Conservation (phyloP, 2,113 vertebrate genomes). For the Xyliphius kryptos region DNA sequence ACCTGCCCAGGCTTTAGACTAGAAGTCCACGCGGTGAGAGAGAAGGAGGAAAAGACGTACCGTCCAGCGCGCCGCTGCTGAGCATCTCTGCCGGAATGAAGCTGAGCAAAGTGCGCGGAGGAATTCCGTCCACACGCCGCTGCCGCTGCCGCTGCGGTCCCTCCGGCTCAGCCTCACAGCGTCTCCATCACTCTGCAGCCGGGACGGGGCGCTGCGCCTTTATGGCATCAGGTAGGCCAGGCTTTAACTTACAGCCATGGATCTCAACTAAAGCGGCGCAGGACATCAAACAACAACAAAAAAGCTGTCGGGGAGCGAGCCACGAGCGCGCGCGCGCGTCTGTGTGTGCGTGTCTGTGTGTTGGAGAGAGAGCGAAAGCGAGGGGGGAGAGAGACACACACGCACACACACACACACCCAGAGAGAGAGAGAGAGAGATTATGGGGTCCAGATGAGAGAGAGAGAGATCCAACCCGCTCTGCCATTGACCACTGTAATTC, state of each 20-base stretch:
- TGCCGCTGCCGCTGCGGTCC: slow-evolving; percentile 85
- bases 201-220: not conserved
- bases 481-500: too few relatives aligned
- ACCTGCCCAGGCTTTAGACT: too few relatives aligned
- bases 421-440: slow-evolving; percentile 28
- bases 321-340: slow-evolving; percentile 75
- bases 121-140: slow-evolving; percentile 99
- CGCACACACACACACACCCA: too few relatives aligned
- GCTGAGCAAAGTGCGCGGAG: slow-evolving; percentile 64
- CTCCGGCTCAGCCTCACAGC: slow-evolving; percentile 77
- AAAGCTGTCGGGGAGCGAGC: slow-evolving; percentile 46
- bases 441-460: too few relatives aligned
- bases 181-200: not conserved
- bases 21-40: slow-evolving; percentile 44
- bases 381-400: slow-evolving; percentile 3
- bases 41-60: slow-evolving; percentile 83
- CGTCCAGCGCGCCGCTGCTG: slow-evolving; percentile 99
- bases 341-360: slow-evolving; percentile 41
- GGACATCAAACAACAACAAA: slow-evolving; percentile 65
- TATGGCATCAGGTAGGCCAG: slow-evolving; percentile 42
- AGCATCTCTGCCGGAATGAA: slow-evolving; percentile 95
- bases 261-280: slow-evolving; percentile 82
- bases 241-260: slow-evolving; percentile 88
- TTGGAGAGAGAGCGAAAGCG: slow-evolving; percentile 57
- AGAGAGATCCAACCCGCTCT: too few relatives aligned